Base-by-base conservation (phyloP, 2,113 vertebrate species). In the Taxidea taxus region DNA sequence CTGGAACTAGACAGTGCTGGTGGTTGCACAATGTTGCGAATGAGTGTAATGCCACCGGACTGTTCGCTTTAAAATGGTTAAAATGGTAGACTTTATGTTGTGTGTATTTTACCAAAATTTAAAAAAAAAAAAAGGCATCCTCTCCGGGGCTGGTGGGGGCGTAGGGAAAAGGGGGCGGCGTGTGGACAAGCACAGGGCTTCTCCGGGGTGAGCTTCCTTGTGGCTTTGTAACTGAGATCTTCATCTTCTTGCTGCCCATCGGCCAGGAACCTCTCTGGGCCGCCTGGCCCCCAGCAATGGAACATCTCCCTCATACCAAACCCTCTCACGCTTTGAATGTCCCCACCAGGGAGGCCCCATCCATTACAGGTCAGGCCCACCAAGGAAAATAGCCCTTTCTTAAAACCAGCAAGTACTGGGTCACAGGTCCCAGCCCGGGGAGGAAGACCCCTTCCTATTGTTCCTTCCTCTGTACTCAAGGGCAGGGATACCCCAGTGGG, bases 111-210 rank as follows among this genome's bases (percentile, higher is more conserved):
- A 78, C 70, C 58, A 14, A 27, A 39, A 9, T 29, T 54, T 6
- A 6, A 29, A 60, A 47, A 54, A 37, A 12, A 37, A 15, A 13
- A 6, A 54, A 54, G 27, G 12, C 75, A 3, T 12, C 20, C 15
- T 2, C 12, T 4, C 42, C 51, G 12, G 21, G 3, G 7, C 1
- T 16, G 85, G 49, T 10, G 12, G 68, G 15, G 5, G 21, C 2
- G 0, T 4, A 27, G 68, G 68, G 27, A 51, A 3, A 20, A 1
- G 7, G 39, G 44, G 39, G 58, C 1, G 1, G 10, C 2, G 14
- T 1, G 6, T 29, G 3, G 0, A 1, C 23, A 9, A 2, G 23
- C 23, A 13, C 18, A 3, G 27, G 3, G 29, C 21, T 21, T 21
- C 21, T 2, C 47, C 68, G 25, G 81, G 44, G 18, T 2, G 27